phyloP scores from a whole-genome alignment of 1,140 invertebrate genomes.

The Neodiprion fabricii region DNA sequence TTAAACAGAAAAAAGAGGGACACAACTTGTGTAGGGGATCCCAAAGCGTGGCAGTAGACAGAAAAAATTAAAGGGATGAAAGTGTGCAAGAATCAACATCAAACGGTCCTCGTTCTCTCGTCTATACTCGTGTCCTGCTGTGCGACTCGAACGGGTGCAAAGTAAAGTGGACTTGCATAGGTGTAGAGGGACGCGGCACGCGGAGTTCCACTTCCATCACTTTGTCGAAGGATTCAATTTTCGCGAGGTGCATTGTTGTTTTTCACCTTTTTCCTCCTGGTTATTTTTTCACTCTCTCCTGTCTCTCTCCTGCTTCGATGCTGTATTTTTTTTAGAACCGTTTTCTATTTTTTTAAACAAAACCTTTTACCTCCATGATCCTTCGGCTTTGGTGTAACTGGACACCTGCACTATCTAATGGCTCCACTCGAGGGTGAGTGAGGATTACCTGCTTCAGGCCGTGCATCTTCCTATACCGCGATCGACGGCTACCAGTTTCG shows the following conservation, averaged over 20 bases:
- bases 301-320: not conserved
- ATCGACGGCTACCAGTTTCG: no score
- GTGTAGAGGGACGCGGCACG: not conserved
- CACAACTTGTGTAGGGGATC: no score
- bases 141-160: not conserved
- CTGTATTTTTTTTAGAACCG: not conserved
- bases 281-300: no score
- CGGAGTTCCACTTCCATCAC: not conserved
- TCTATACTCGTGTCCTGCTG: not conserved
- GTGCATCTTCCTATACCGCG: not conserved
- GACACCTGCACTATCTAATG: not conserved
- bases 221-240: not conserved
- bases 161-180: not conserved
- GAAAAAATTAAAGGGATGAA: not conserved
- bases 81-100: not conserved
- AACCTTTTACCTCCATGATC: not conserved
- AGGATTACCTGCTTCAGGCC: constrained; percentile 1
- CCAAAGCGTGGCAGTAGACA: no score
- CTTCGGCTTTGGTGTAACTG: not conserved
- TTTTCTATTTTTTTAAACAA: not conserved
- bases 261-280: not conserved
- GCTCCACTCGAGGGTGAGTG: not conserved
- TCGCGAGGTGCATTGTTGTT: no score
- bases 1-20: no score
- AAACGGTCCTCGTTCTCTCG: not conserved